Conservation (phyloP, 2,113 vertebrate species). For the Cinclus cinclus region DNA sequence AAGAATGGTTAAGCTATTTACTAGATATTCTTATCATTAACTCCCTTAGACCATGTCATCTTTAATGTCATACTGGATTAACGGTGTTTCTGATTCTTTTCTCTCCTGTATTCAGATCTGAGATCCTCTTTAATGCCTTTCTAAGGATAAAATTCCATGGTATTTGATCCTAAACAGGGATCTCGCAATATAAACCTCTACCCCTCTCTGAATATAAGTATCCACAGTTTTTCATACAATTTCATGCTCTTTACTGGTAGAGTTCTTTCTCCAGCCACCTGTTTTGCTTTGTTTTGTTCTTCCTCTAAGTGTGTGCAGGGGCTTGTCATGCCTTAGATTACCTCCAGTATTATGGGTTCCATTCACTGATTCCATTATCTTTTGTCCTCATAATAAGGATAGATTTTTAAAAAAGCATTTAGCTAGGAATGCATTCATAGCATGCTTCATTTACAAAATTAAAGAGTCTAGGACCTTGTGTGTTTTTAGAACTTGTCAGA, state of each 20-base stretch:
- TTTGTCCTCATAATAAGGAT: neutral
- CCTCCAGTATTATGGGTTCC: neutral
- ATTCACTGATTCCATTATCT: neutral
- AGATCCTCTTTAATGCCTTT: neutral
- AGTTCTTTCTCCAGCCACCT: neutral
- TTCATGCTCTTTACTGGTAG: neutral
- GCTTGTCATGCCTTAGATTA: neutral
- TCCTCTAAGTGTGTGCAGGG: neutral
- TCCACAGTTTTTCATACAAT: neutral
- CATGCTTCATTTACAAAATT: neutral
- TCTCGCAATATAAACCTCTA: neutral
- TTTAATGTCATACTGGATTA: slow-evolving; percentile 38
- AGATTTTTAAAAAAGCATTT: neutral
- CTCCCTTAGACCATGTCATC: neutral
- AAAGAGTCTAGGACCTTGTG: neutral
- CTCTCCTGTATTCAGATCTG: neutral
- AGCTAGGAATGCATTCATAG: neutral
- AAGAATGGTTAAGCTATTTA: slow-evolving; percentile 33
- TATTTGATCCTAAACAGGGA: neutral
- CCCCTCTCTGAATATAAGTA: neutral
- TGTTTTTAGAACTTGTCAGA: neutral
- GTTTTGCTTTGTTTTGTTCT: neutral
- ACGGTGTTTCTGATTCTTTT: neutral
- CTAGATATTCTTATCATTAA: slow-evolving; percentile 12
- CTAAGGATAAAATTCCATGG: neutral